phyloP scores from a whole-genome alignment of 2,113 vertebrate species.

The Triplophysa siluroides region DNA sequence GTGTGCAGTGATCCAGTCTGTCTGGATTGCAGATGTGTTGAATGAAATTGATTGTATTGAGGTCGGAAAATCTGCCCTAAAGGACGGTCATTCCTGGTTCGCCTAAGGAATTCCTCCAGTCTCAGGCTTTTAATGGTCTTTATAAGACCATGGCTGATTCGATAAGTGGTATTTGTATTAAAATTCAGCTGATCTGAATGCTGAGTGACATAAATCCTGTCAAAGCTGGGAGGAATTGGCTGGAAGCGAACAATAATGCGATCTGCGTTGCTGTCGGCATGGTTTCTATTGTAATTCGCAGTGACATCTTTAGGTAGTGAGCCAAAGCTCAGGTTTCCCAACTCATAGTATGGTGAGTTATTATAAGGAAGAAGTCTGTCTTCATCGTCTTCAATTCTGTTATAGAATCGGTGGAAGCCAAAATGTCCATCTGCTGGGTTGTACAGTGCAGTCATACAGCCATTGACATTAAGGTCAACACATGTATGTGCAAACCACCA shows the following conservation, averaged over 20 bases:
- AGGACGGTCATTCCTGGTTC: background rate
- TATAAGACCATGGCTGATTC: slow-evolving; percentile 9
- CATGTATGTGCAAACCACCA: slow-evolving; percentile 27
- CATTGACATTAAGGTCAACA: background rate
- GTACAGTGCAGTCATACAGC: too few relatives aligned
- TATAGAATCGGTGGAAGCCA: slow-evolving; percentile 32
- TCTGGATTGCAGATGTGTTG: too few relatives aligned
- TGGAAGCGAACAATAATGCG: slow-evolving; percentile 10
- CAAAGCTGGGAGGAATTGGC: background rate
- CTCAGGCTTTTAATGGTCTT: background rate
- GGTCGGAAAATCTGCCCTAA: too few relatives aligned
- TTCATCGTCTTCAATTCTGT: background rate
- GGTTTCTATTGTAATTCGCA: fast-evolving
- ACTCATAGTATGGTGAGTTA: slow-evolving; percentile 31
- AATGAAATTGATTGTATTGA: too few relatives aligned
- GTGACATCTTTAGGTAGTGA: background rate
- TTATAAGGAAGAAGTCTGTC: slow-evolving; percentile 5
- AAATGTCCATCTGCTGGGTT: background rate
- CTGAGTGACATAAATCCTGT: slow-evolving; percentile 27
- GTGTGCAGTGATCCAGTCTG: too few relatives aligned
- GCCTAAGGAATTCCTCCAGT: background rate
- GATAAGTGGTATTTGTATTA: background rate
- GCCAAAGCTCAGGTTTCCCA: slow-evolving; percentile 37
- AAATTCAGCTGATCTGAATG: background rate
- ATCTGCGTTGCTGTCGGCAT: background rate